A percentile compares a stretch with the other conserved stretches of the same genome.
Conservation (phyloP, 2,113 vertebrate genomes). For the Gulo gulo region DNA sequence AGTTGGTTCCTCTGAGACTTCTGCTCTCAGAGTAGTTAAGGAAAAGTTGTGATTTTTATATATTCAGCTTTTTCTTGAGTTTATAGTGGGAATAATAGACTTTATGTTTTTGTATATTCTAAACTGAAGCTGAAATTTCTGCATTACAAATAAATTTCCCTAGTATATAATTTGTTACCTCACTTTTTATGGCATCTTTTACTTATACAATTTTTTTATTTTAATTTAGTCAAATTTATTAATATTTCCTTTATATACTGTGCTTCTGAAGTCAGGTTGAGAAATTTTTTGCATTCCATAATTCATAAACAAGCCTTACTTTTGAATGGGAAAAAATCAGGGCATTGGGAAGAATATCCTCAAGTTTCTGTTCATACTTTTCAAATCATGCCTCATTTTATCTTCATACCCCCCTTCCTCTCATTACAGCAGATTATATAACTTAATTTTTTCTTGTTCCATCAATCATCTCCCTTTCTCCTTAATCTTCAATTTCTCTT, state of each 20-base stretch:
- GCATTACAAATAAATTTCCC: neutral
- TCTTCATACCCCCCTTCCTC: accelerated
- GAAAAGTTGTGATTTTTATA: neutral
- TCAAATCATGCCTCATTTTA: neutral
- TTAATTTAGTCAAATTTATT: neutral
- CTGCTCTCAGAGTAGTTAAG: neutral
- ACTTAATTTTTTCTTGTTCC: neutral
- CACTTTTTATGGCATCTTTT: neutral
- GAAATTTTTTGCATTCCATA: neutral
- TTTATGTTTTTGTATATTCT: neutral
- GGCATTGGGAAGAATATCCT: neutral
- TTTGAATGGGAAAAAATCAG: neutral
- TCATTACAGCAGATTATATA: no score
- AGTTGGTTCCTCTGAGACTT: neutral
- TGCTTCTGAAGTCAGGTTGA: neutral
- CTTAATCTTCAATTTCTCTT: neutral
- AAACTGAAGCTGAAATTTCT: neutral
- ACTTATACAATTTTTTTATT: neutral
- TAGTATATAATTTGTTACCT: neutral
- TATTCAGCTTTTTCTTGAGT: slow-evolving; percentile 17
- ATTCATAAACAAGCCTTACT: neutral
- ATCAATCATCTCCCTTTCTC: neutral
- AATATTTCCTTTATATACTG: neutral
- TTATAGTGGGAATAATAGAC: neutral
- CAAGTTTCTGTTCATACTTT: neutral